Percentiles rank a stretch among this genome's conserved stretches.
phyloP scores from a whole-genome alignment of 1,140 invertebrate genomes.

The Cataglyphis hispanica region DNA sequence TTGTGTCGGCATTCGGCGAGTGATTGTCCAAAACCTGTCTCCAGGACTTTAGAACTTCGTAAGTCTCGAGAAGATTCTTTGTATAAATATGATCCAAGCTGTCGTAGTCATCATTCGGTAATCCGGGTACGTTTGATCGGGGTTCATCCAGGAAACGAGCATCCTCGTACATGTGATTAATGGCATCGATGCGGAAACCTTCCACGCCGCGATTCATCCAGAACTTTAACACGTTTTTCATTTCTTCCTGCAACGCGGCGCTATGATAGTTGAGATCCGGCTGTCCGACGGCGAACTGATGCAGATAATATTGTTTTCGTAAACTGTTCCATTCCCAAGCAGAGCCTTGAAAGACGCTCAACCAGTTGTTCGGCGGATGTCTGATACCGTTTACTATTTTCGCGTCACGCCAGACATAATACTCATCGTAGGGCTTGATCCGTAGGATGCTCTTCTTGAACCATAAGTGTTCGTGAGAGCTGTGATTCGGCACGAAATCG shows the following conservation, averaged over 20 bases:
- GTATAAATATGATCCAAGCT: slow-evolving; percentile 79
- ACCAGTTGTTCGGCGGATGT: slow-evolving; percentile 82
- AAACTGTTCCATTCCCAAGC: slow-evolving; percentile 88
- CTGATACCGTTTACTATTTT: slow-evolving; percentile 74
- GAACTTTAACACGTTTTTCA: slow-evolving; percentile 87
- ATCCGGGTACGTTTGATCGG: slow-evolving; percentile 30
- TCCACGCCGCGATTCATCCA: slow-evolving; percentile 88
- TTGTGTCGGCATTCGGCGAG: slow-evolving; percentile 18
- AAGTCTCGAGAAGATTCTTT: slow-evolving; percentile 80
- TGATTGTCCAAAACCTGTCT: slow-evolving; percentile 72
- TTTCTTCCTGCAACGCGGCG: slow-evolving; percentile 86
- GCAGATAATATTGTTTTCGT: slow-evolving; percentile 88
- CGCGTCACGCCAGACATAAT: slow-evolving; percentile 89
- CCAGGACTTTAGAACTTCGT: slow-evolving; percentile 80
- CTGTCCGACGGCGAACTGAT: slow-evolving; percentile 89
- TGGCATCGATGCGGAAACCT: slow-evolving; percentile 91
- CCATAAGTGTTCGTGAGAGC: slow-evolving; percentile 90
- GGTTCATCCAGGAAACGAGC: slow-evolving; percentile 81
- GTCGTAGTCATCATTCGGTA: slow-evolving; percentile 77
- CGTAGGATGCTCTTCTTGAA: slow-evolving; percentile 88
- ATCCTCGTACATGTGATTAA: slow-evolving; percentile 86
- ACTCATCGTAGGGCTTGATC: slow-evolving; percentile 89
- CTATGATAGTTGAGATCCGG: slow-evolving; percentile 91
- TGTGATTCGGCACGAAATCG: slow-evolving; percentile 93
- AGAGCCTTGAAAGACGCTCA: slow-evolving; percentile 83